A percentile compares a stretch with the other conserved stretches of the same genome.
These are phyloP conservation scores for Speoplatyrhinus poulsoni DNA, from an alignment of 2,113 vertebrate genomes.

Conservation along the genomic window DNA sequence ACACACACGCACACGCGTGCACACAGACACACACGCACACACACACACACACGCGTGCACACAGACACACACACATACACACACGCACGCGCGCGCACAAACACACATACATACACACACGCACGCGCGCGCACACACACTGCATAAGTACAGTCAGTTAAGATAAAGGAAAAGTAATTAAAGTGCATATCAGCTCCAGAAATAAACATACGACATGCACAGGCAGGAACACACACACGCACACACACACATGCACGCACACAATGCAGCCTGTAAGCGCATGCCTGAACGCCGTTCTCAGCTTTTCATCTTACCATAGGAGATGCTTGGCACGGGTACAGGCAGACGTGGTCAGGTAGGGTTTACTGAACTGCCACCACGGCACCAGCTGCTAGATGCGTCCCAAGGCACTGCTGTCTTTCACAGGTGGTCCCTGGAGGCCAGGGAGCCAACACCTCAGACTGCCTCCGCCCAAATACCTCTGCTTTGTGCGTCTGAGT, in stretches of 20 bases:
- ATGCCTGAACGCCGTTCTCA: constrained; percentile 49
- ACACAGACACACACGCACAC: no score
- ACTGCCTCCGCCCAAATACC: constrained; percentile 32
- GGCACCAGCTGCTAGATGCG: constrained; percentile 26
- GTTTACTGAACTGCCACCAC: constrained; percentile 43
- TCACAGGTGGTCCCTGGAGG: constrained; percentile 56
- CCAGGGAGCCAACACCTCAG: constrained; percentile 25
- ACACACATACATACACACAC: background rate
- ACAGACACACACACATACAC: no score
- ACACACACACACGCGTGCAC: no score
- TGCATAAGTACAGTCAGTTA: no score
- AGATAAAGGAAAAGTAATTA: no score
- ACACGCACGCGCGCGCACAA: no score
- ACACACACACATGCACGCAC: background rate
- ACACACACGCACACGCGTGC: background rate
- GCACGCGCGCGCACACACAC: background rate
- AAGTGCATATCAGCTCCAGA: no score
- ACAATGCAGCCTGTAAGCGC: constrained; percentile 47
- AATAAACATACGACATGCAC: background rate
- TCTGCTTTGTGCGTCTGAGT: constrained; percentile 47
- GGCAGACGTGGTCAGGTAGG: constrained; percentile 46
- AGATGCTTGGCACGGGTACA: constrained; percentile 41
- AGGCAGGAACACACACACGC: background rate
- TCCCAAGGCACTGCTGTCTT: constrained; percentile 21
- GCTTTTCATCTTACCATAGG: constrained; percentile 43